Evolutionary conservation across 1,140 invertebrate species (phyloP), one percentile per base, ranked within the genome.

Genomic region (Drosophila suzukii): DNA sequence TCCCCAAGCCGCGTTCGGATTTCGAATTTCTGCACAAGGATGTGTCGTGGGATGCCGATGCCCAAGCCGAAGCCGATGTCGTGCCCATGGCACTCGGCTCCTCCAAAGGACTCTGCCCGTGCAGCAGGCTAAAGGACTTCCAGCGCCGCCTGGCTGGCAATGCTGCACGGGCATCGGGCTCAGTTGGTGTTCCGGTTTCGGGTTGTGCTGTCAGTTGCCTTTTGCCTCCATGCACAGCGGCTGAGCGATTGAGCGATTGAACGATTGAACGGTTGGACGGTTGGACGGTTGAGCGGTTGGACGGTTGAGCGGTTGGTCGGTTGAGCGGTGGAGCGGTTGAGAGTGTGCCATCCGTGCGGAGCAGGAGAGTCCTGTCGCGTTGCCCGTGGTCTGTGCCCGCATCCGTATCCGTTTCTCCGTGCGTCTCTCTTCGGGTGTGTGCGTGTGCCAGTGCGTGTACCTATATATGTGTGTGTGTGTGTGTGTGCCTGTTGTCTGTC

Each of bases 101-200:
- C 67, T 54, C 68, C 65, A 36, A 78, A 58, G 53, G 79, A 72
- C 56, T 81, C 74, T 78, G 73, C 58, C 20, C 20, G 17, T 46
- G 43, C 43, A 46, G 43, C 43, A 6, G 7, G 32, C 32, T 8
- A 46, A 77, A 47, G 66, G 67, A 78, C 68, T 89, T 89, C 84
- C 84, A 89, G 74, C 70, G 77, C 49, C 63, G 85, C 81, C 85
- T 90, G 75, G 85, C 82, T 76, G 68, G 53, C 73, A 72, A 75
- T 78, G 83, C 72, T 84, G 66, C 75, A 70, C 77, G 72, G 67
- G 68, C 85, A 78, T 70, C 85, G 78, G 73, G 74, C 91, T 91
- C 91, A 92, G 91, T 92, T 92, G 91, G 91, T 92, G 91, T 92
- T 92, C 91, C 91, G 91, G 91, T 92, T 92, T 92, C 91, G 91